These are phyloP conservation scores for Aricia agestis DNA, from an alignment of 1,140 invertebrate species.

Conservation along the genomic window DNA sequence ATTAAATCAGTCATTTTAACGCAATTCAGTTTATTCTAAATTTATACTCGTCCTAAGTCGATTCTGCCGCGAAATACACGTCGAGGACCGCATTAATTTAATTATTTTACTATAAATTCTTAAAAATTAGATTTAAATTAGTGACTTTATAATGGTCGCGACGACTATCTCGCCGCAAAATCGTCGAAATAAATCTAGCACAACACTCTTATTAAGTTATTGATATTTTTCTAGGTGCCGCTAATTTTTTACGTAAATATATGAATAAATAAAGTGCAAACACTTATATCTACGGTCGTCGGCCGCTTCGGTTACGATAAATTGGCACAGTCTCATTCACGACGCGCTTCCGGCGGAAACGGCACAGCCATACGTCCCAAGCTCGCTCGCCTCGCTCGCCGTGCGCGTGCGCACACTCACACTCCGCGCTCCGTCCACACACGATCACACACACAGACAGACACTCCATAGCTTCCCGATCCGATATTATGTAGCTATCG, in stretches of 20 bases:
- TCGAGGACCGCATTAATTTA: constrained; percentile 54
- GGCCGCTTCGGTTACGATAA: constrained; percentile 62
- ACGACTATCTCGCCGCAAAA: constrained; percentile 66
- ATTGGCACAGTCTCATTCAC: constrained; percentile 71
- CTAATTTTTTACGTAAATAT: constrained; percentile 72
- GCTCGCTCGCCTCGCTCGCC: constrained; percentile 8
- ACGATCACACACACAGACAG: background rate
- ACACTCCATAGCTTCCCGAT: background rate
- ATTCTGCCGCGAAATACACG: constrained; percentile 66
- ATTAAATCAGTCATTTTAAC: constrained; percentile 78
- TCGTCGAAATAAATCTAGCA: constrained; percentile 70
- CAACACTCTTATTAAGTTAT: constrained; percentile 75
- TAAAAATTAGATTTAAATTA: constrained; percentile 72
- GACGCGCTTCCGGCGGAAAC: constrained; percentile 22
- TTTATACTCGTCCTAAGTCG: constrained; percentile 71
- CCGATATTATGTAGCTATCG: constrained; percentile 40
- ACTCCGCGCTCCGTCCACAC: constrained; percentile 14
- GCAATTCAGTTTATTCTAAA: constrained; percentile 72
- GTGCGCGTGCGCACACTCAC: constrained; percentile 16
- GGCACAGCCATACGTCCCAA: constrained; percentile 12
- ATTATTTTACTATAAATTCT: constrained; percentile 73
- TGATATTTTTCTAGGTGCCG: constrained; percentile 75
- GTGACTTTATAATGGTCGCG: constrained; percentile 64
- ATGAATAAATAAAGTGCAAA: constrained; percentile 76
- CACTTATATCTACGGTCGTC: constrained; percentile 67